A percentile compares a stretch with the other conserved stretches of the same genome.
Evolutionary conservation across 2,113 vertebrate species (phyloP).

Genomic region (Pionites leucogaster): DNA sequence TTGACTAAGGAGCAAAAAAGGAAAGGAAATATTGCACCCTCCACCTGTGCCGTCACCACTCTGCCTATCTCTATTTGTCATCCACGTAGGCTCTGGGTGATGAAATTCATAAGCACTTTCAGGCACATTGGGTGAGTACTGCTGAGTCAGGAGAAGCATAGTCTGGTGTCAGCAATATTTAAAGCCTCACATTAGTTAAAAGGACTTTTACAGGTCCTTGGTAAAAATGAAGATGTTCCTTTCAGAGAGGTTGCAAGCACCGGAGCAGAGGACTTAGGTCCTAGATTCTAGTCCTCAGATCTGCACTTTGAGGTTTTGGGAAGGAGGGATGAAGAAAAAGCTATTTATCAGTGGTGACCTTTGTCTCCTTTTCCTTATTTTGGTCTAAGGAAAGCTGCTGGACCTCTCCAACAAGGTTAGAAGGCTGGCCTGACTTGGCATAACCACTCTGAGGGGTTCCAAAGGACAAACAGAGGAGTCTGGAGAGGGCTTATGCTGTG

Average conservation of each 20-base stretch:
- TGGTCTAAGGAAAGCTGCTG: neutral
- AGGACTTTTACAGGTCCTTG: neutral
- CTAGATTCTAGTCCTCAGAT: neutral
- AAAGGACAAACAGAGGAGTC: neutral
- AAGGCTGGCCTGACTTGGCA: neutral
- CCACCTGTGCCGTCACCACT: neutral
- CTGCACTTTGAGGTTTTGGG: neutral
- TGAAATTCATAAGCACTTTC: neutral
- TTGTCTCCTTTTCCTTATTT: neutral
- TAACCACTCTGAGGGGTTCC: neutral
- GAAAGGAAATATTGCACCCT: neutral
- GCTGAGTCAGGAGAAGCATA: constrained; percentile 20
- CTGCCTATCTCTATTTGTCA: neutral
- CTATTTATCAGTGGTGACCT: neutral
- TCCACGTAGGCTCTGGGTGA: neutral
- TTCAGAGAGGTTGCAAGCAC: neutral
- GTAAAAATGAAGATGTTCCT: neutral
- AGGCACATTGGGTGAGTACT: neutral
- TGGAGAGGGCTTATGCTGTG: neutral
- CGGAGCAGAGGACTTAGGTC: neutral
- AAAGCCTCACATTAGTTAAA: neutral
- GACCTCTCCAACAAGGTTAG: neutral
- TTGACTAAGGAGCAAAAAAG: neutral
- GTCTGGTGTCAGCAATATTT: neutral
- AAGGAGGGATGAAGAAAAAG: neutral